These are phyloP conservation scores for Peribatodes rhomboidaria DNA, from an alignment of 2,888 invertebrate species.

Conservation along the genomic window DNA sequence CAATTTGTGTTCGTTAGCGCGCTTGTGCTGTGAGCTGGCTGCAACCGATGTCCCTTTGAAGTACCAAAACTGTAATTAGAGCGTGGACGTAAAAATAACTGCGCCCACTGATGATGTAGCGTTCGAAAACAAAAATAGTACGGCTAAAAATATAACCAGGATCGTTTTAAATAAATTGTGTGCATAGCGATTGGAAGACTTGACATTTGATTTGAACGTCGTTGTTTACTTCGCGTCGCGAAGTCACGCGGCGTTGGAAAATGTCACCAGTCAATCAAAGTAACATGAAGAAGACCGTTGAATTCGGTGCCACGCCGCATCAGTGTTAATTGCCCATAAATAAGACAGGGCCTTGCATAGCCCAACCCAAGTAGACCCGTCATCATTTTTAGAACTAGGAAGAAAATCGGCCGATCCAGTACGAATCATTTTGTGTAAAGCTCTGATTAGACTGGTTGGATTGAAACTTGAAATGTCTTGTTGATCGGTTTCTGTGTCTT, in stretches of 20 bases:
- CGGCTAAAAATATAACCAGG: constrained; percentile 45
- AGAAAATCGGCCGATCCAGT: constrained; percentile 38
- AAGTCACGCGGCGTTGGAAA: constrained; percentile 54
- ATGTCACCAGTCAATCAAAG: constrained; percentile 79
- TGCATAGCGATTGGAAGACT: constrained; percentile 19
- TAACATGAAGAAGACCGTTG: constrained; percentile 58
- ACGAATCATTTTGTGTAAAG: constrained; percentile 30
- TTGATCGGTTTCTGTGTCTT: constrained; percentile 28
- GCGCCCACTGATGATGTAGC: constrained; percentile 56
- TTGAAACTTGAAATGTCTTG: constrained; percentile 17
- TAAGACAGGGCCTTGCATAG: constrained; percentile 56
- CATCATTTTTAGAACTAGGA: constrained; percentile 49
- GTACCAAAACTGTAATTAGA: constrained; percentile 67
- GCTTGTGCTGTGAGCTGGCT: constrained; percentile 62
- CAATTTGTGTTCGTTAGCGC: constrained; percentile 69
- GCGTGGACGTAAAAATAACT: constrained; percentile 65
- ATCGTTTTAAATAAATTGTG: constrained; percentile 37
- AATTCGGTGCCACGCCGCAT: constrained; percentile 58
- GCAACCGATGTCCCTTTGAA: constrained; percentile 60
- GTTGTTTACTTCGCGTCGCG: constrained; percentile 36
- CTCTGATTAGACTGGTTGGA: constrained; percentile 25
- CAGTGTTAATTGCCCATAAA: constrained; percentile 74
- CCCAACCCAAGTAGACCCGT: constrained; percentile 52
- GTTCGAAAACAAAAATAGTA: constrained; percentile 51
- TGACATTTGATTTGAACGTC: constrained; percentile 35